phyloP scores from a whole-genome alignment of 2,113 vertebrate genomes.

The Alosa alosa region DNA sequence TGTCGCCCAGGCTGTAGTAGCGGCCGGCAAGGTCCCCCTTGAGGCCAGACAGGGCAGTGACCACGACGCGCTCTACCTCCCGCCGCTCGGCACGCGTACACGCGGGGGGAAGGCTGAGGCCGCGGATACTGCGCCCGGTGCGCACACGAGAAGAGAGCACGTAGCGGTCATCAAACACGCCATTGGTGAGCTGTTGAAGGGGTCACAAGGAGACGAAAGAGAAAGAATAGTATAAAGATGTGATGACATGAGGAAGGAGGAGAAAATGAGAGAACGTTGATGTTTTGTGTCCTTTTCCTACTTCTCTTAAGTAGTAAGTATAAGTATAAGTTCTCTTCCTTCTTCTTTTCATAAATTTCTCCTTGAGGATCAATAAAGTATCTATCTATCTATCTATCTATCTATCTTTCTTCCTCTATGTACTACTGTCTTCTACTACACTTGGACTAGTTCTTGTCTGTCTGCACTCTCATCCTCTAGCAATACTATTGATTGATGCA shows the following conservation, averaged over 20 bases:
- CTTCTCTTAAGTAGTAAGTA: too few species aligned
- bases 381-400: too few species aligned
- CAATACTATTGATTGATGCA: too few species aligned
- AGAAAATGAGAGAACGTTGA: too few species aligned
- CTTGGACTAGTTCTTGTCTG: too few species aligned
- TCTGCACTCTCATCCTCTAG: too few species aligned
- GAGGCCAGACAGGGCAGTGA: conserved; percentile 81
- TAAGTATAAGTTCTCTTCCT: too few species aligned
- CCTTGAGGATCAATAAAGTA: too few species aligned
- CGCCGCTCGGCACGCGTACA: conserved; percentile 84
- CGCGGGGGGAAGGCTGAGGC: conserved; percentile 87
- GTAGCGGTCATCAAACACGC: conserved; percentile 82
- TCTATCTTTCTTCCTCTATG: too few species aligned
- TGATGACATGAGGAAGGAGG: neutral
- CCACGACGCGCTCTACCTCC: conserved; percentile 85
- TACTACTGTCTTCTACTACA: too few species aligned
- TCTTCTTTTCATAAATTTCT: too few species aligned
- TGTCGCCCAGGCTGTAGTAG: conserved; percentile 85
- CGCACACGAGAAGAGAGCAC: conserved; percentile 88
- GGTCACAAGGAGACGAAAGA: neutral
- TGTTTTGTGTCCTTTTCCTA: too few species aligned
- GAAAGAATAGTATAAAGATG: neutral
- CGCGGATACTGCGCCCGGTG: conserved; percentile 88
- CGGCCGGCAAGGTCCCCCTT: conserved; percentile 84
- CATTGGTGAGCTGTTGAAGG: conserved; percentile 74